Base-by-base conservation (phyloP, 2,888 invertebrate genomes). In the Ochropleura plecta region DNA sequence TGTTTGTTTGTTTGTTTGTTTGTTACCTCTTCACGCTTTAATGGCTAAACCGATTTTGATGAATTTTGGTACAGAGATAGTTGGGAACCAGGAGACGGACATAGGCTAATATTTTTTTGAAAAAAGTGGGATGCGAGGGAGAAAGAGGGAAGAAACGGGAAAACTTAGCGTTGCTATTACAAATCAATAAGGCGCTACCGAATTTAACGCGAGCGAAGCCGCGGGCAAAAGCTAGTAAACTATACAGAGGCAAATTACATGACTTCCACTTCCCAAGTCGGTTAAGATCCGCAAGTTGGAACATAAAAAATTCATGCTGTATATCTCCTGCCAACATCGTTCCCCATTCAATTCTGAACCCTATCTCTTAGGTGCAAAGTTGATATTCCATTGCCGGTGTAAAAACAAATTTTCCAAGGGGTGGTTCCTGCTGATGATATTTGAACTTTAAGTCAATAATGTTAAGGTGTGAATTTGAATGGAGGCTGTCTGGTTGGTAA, bases 231-330 rank as follows among this genome's bases (percentile, higher is more conserved):
- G n/a, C n/a, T n/a, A n/a, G n/a, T 81, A 64, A 73, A 75, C 79
- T 65, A 75, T 51, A 55, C 53, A 72, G 42, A 68, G 30, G 76
- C 73, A 84, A 84, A 86, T 82, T 69, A 75, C 79, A 83, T 16
- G 55, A 82, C 81, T 78, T 73, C 83, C 79, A 79, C 60, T 83
- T 79, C 69, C 66, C 9, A 71, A 87, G 81, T 80, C 65, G 78
- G 82, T 68, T 79, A 71, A 73, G 60, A 73, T 67, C 82, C 78
- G 79, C 78, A 82, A 87, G 82, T 82, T 81, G 69, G 62, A 46
- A 51, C 70, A 90, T 90, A 87, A 90, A 90, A 89, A 87, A 90
- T 87, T 88, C 90, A 89, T 57, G 60, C 85, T 88, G 86, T 89
- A 87, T 81, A 82, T 76, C 74, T 64, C 71, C 46, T 66, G 62